Conservation (phyloP, 2,113 vertebrate species). For the Coregonus clupeaformis region DNA sequence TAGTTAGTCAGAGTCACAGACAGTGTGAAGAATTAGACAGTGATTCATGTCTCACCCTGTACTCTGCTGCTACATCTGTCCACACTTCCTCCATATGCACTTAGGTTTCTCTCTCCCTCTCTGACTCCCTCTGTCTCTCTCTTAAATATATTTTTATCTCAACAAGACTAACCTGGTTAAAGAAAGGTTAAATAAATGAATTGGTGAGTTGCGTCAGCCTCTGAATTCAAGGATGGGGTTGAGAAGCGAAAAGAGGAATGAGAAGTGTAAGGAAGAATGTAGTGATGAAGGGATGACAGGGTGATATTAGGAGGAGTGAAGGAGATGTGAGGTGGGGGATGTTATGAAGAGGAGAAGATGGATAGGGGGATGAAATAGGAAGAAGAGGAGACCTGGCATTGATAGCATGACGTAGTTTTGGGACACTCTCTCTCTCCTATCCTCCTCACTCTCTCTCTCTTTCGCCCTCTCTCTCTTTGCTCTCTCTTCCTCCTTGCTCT, state of each 20-base stretch:
- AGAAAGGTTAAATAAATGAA: too few species aligned
- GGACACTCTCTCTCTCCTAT: not conserved
- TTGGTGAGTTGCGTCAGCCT: too few species aligned
- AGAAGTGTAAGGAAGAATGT: not conserved
- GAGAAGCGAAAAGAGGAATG: not conserved
- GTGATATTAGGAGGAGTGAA: not conserved
- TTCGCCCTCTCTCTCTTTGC: not conserved
- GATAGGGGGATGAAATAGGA: not conserved
- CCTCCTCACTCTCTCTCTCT: not conserved
- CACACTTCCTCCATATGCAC: too few species aligned
- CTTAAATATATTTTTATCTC: too few species aligned
- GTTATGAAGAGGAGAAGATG: not conserved
- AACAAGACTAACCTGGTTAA: too few species aligned
- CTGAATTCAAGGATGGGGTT: too few species aligned
- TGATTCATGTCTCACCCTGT: too few species aligned
- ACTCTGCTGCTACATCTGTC: too few species aligned
- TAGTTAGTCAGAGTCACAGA: too few species aligned
- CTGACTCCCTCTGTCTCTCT: too few species aligned
- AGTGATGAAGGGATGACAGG: not conserved
- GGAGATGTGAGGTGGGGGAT: not conserved
- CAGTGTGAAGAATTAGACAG: too few species aligned
- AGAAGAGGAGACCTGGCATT: not conserved
- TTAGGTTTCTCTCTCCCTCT: too few species aligned
- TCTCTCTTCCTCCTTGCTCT: not conserved
- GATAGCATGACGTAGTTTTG: not conserved